These are phyloP conservation scores for Sabatieria punctata DNA, from an alignment of 2,888 invertebrate species.

Conservation along the genomic window DNA sequence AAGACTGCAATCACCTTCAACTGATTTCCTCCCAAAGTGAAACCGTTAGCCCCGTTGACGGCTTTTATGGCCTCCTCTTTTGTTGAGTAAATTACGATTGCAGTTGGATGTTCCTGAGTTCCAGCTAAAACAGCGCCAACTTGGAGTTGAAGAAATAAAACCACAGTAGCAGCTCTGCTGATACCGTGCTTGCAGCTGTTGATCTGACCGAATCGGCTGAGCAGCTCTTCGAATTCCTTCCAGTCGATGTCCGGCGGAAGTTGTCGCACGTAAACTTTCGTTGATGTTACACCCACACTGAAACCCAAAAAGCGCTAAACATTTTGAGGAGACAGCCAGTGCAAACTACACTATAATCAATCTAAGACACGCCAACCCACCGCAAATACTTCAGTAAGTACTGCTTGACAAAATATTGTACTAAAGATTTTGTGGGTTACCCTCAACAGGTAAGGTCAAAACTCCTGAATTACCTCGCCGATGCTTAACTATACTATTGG, in stretches of 20 bases:
- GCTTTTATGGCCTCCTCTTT: conserved; percentile 8
- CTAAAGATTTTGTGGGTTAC: too few species aligned
- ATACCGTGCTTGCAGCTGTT: conserved; percentile 1
- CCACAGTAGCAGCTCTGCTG: not conserved
- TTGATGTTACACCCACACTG: not conserved
- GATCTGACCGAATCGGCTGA: not conserved
- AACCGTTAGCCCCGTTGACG: conserved; percentile 5
- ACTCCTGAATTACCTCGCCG: too few species aligned
- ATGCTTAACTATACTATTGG: too few species aligned
- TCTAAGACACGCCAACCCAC: too few species aligned
- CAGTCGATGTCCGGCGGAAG: conserved; percentile 3
- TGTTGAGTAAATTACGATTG: conserved; percentile 7
- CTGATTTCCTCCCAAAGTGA: conserved; percentile 1
- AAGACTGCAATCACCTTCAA: too few species aligned
- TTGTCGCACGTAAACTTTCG: conserved; percentile 1
- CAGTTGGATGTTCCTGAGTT: not conserved
- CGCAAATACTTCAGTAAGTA: too few species aligned
- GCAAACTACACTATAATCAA: too few species aligned
- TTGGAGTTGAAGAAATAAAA: not conserved
- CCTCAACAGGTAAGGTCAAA: too few species aligned
- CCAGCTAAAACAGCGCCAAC: not conserved
- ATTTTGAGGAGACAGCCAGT: too few species aligned
- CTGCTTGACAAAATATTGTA: too few species aligned
- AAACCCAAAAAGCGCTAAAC: too few species aligned
- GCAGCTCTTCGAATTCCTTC: not conserved